phyloP scores from a whole-genome alignment of 2,888 invertebrate genomes.

The Drosophila ochracea region DNA sequence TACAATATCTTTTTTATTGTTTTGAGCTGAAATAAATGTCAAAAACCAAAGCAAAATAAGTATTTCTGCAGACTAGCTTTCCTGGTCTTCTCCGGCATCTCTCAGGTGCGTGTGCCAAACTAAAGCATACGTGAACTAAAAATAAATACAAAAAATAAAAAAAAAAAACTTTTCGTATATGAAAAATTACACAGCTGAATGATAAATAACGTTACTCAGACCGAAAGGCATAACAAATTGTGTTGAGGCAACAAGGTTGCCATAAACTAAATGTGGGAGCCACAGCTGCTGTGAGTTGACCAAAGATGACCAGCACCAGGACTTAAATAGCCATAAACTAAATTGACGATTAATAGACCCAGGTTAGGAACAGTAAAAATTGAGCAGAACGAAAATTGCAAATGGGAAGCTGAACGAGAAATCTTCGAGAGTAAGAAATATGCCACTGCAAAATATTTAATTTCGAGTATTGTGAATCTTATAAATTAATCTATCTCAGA shows the following conservation, averaged over 20 bases:
- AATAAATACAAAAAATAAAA: not conserved
- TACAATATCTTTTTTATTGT: conserved; percentile 2
- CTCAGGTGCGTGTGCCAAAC: conserved; percentile 41
- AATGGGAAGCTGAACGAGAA: not conserved
- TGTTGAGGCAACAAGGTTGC: conserved; percentile 21
- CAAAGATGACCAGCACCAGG: conserved; percentile 3
- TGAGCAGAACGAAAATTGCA: not conserved
- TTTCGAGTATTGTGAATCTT: not conserved
- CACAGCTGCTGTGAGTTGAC: conserved; percentile 35
- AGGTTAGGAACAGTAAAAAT: not conserved
- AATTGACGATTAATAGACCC: conserved; percentile 33
- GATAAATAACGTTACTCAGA: conserved; percentile 82
- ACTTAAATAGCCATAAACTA: conserved; percentile 14
- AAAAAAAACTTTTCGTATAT: conserved; percentile 47
- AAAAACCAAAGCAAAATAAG: conserved; percentile 51
- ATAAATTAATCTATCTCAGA: not conserved
- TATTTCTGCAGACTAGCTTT: conserved; percentile 18
- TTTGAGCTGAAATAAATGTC: conserved; percentile 59
- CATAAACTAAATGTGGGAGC: conserved; percentile 38
- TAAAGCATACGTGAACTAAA: conserved; percentile 38
- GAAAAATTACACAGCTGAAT: conserved; percentile 81
- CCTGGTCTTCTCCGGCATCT: not conserved
- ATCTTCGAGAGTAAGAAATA: no score
- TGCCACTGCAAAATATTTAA: no score
- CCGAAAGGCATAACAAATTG: conserved; percentile 48